Evolutionary conservation across 2,797 vertebrate genomes (phyloP).

Genomic region (Podarcis lilfordi): DNA sequence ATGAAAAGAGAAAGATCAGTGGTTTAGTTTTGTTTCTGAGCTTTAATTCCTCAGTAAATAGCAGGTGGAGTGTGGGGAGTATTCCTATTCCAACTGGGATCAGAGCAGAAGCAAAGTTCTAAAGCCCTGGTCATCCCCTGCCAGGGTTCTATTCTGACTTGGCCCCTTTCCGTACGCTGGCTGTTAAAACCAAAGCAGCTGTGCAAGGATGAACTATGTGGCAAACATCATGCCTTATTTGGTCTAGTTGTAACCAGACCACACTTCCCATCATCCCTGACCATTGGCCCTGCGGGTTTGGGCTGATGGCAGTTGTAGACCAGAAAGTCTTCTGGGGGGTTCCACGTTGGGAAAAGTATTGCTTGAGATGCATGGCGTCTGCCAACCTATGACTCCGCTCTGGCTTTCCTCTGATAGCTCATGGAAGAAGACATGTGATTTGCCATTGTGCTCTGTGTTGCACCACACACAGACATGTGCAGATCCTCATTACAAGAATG

Average conservation of each 20-base stretch:
- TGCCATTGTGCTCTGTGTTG: neutral
- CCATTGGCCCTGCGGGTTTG: too few relatives aligned
- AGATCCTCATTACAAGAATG: neutral
- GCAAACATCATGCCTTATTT: too few relatives aligned
- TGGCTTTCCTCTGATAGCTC: neutral
- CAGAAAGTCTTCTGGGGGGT: too few relatives aligned
- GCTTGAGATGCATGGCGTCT: neutral
- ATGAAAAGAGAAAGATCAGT: neutral
- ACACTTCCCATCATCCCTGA: too few relatives aligned
- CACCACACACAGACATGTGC: neutral
- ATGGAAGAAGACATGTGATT: neutral
- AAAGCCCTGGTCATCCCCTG: neutral
- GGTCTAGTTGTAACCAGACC: too few relatives aligned
- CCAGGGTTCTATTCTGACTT: neutral
- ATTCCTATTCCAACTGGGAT: neutral
- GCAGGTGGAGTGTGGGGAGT: neutral
- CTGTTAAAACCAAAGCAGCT: too few relatives aligned
- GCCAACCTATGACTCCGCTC: neutral
- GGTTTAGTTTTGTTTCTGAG: neutral
- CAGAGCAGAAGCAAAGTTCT: neutral
- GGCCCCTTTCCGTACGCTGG: too few relatives aligned
- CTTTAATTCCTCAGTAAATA: neutral
- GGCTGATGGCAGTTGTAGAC: too few relatives aligned
- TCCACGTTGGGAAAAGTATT: neutral
- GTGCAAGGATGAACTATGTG: too few relatives aligned